Conservation (phyloP, 2,113 vertebrate genomes). For the Desmodus rotundus region DNA sequence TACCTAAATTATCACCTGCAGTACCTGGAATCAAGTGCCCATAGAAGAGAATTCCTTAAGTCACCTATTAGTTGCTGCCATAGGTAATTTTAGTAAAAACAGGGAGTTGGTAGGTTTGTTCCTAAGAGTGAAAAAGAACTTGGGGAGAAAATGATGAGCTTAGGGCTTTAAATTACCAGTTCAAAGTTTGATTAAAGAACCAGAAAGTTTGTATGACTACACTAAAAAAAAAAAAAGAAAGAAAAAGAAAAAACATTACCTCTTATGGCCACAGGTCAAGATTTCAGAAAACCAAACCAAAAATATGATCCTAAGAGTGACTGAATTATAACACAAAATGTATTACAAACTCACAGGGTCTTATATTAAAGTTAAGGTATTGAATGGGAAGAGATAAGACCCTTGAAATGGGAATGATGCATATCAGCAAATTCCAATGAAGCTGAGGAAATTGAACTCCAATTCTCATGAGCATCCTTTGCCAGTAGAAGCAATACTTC, state of each 20-base stretch:
- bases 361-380: not conserved
- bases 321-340: not conserved
- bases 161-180: not conserved
- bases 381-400: not conserved
- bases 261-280: not conserved
- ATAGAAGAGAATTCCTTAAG: not conserved
- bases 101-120: not conserved
- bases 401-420: not conserved
- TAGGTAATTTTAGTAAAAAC: not conserved
- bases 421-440: not conserved
- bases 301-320: not conserved
- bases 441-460: not conserved
- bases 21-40: not conserved
- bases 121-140: not conserved
- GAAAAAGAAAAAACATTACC: not conserved
- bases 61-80: not conserved
- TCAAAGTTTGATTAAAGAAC: not conserved
- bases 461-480: not conserved
- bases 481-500: not conserved
- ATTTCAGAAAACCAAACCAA: conserved; percentile 12
- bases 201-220: not conserved
- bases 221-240: not conserved
- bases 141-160: not conserved
- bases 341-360: not conserved
- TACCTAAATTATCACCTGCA: not conserved